Evolutionary conservation across 35 echinoderm and acorn worm genomes (phyloP).

Genomic region (Ophioderma brevispina): DNA sequence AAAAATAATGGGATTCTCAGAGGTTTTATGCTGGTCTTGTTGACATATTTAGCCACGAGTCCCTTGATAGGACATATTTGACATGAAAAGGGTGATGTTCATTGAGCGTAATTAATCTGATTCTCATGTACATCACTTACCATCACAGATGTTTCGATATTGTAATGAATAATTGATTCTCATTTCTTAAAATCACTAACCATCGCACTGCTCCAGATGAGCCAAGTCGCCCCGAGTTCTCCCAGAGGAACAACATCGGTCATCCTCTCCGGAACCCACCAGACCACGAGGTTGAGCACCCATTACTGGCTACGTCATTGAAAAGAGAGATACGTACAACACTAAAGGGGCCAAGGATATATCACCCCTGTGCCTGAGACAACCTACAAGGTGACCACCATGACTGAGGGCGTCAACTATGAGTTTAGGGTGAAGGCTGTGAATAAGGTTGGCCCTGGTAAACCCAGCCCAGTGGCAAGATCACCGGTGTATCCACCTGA

Average conservation of each 20-base stretch:
- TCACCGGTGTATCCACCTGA: slow-evolving; percentile 57
- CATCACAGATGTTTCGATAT: too few relatives aligned
- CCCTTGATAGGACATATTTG: too few relatives aligned
- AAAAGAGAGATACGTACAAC: slow-evolving; percentile 75
- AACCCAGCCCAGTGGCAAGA: slow-evolving; percentile 73
- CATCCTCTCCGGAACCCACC: slow-evolving; percentile 78
- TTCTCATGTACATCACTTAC: too few relatives aligned
- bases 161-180: too few relatives aligned
- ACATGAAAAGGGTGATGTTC: too few relatives aligned
- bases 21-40: too few relatives aligned
- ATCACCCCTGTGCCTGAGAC: slow-evolving; percentile 48
- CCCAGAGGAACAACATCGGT: slow-evolving; percentile 83
- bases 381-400: slow-evolving; percentile 60
- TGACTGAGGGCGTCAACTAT: slow-evolving; percentile 79
- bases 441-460: slow-evolving; percentile 86
- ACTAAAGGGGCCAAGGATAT: slow-evolving; percentile 57
- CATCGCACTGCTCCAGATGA: slow-evolving; percentile 70
- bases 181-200: too few relatives aligned
- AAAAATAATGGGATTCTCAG: too few relatives aligned
- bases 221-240: slow-evolving; percentile 60
- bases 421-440: slow-evolving; percentile 79
- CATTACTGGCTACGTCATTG: slow-evolving; percentile 76
- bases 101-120: too few relatives aligned
- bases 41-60: too few relatives aligned
- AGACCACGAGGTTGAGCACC: slow-evolving; percentile 69